phyloP scores from a whole-genome alignment of 2,888 invertebrate species.

The Oasisia sp. region DNA sequence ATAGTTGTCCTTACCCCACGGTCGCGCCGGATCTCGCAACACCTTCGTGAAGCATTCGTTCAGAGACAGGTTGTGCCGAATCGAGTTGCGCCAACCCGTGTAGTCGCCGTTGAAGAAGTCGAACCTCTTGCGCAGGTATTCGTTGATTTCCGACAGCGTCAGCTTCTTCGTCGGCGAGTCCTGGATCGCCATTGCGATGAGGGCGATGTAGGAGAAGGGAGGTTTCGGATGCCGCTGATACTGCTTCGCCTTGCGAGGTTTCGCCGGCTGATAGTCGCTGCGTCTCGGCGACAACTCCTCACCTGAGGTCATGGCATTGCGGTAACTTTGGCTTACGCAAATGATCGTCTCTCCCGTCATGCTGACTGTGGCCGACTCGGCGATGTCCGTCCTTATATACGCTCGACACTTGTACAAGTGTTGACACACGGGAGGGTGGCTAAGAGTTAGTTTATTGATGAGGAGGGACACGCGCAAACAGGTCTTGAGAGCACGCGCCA shows the following conservation, averaged over 20 bases:
- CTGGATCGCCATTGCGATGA: conserved; percentile 42
- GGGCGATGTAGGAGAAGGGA: conserved; percentile 40
- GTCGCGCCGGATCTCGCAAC: conserved; percentile 34
- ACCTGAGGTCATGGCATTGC: not conserved
- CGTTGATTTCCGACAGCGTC: conserved; percentile 42
- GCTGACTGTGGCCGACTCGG: not conserved
- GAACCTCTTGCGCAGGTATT: conserved; percentile 39
- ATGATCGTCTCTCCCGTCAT: not conserved
- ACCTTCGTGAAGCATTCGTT: conserved; percentile 42
- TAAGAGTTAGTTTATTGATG: not conserved
- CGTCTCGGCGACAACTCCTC: not conserved
- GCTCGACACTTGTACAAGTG: not conserved
- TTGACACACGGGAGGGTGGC: not conserved
- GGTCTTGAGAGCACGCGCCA: not conserved
- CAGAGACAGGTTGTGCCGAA: conserved; percentile 41
- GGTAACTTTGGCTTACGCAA: not conserved
- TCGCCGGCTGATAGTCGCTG: conserved; percentile 1
- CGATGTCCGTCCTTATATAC: not conserved
- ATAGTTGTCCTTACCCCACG: conserved; percentile 42
- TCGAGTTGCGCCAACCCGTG: conserved; percentile 43
- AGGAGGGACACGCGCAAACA: too few relatives aligned
- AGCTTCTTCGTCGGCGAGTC: conserved; percentile 37
- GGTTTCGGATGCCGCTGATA: conserved; percentile 42
- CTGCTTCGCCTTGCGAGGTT: conserved; percentile 17
- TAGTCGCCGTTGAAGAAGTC: conserved; percentile 41